Evolutionary conservation across 2,113 vertebrate species (phyloP).

Genomic region (Vidua chalybeata): DNA sequence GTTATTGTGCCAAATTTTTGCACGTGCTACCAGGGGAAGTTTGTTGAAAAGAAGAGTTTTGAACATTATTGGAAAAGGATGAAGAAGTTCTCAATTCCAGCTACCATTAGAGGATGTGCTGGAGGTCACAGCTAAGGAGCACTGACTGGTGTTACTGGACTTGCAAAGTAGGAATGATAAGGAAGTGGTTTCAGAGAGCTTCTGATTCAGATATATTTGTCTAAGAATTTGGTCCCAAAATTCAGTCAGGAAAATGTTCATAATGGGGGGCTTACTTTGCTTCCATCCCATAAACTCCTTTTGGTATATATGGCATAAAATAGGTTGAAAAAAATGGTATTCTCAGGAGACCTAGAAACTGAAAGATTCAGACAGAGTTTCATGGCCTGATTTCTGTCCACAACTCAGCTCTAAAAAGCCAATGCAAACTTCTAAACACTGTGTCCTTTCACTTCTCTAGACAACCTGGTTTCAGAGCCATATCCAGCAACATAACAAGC

Average conservation of each 20-base stretch:
- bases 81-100: neutral
- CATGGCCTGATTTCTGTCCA: neutral
- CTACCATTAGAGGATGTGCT: neutral
- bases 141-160: neutral
- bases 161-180: neutral
- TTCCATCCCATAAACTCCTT: neutral
- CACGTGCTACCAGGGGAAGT: neutral
- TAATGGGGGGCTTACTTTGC: neutral
- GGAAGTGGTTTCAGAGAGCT: neutral
- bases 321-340: neutral
- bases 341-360: neutral
- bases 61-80: neutral
- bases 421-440: neutral
- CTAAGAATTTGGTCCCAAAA: neutral
- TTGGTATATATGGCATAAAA: neutral
- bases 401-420: neutral
- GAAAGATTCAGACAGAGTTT: neutral
- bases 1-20: neutral
- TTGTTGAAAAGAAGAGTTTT: neutral
- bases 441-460: neutral
- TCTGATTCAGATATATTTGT: neutral
- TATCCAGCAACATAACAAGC: neutral
- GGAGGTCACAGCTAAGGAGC: neutral
- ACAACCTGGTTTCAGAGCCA: neutral
- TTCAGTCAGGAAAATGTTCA: neutral